These are phyloP conservation scores for Lochmaea crataegi DNA, from an alignment of 2,888 invertebrate genomes.

Conservation along the genomic window DNA sequence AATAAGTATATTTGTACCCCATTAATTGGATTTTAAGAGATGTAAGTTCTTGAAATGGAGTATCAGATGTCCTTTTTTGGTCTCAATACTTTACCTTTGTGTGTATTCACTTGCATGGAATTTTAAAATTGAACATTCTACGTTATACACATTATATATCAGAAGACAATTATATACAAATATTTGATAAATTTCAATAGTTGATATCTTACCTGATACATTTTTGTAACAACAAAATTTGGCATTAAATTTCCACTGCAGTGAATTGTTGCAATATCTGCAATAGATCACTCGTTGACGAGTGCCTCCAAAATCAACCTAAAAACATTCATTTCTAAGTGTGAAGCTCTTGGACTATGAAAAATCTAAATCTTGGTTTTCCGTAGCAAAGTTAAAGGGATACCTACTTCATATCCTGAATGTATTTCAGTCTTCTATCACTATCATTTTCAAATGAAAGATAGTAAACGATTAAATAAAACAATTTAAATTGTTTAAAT, in stretches of 20 bases:
- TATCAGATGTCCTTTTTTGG: slow-evolving; percentile 83
- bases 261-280: slow-evolving; percentile 81
- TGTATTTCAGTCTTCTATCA: too few relatives aligned
- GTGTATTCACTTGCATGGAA: slow-evolving; percentile 79
- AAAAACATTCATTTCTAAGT: slow-evolving; percentile 36
- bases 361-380: too few relatives aligned
- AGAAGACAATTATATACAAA: background rate
- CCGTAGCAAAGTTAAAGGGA: too few relatives aligned
- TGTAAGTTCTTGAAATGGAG: slow-evolving; percentile 86
- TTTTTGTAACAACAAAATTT: slow-evolving; percentile 81
- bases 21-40: slow-evolving; percentile 81
- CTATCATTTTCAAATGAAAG: too few relatives aligned
- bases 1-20: slow-evolving; percentile 88
- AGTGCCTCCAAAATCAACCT: slow-evolving; percentile 80
- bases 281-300: slow-evolving; percentile 76
- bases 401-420: too few relatives aligned
- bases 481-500: too few relatives aligned
- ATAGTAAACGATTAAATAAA: too few relatives aligned
- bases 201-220: slow-evolving; percentile 76
- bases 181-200: background rate
- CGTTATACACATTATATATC: too few relatives aligned
- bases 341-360: too few relatives aligned
- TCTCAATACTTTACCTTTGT: slow-evolving; percentile 79
- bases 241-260: slow-evolving; percentile 89
- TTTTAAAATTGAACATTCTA: slow-evolving; percentile 66